Evolutionary conservation across 2,888 invertebrate species (phyloP).

Genomic region (Venusia cambrica): DNA sequence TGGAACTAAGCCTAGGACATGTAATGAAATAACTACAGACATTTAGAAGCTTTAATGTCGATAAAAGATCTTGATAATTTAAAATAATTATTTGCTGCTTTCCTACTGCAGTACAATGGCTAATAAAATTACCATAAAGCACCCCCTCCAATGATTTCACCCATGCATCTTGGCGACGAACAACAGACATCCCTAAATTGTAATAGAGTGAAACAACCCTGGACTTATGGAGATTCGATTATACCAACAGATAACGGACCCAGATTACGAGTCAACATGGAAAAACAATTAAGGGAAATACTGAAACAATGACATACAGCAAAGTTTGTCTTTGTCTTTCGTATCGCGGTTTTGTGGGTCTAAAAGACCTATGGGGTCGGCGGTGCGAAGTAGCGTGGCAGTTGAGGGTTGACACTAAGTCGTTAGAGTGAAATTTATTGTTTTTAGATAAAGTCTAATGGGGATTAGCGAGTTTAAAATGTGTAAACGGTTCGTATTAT

Average conservation of each 20-base stretch:
- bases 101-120: slow-evolving; percentile 24
- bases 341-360: slow-evolving; percentile 67
- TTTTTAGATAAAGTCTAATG: slow-evolving; percentile 68
- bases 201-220: slow-evolving; percentile 22
- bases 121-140: slow-evolving; percentile 34
- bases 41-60: too few species aligned
- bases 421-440: slow-evolving; percentile 67
- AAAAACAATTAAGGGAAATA: slow-evolving; percentile 77
- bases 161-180: slow-evolving; percentile 60
- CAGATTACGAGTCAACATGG: slow-evolving; percentile 69
- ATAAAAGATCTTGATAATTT: too few species aligned
- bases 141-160: slow-evolving; percentile 43
- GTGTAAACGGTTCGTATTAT: slow-evolving; percentile 31
- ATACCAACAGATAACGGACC: slow-evolving; percentile 61
- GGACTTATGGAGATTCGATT: slow-evolving; percentile 71
- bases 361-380: slow-evolving; percentile 43
- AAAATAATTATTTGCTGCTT: too few species aligned
- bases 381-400: slow-evolving; percentile 48
- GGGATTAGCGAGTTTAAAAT: slow-evolving; percentile 53
- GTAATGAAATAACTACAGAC: too few species aligned
- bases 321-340: slow-evolving; percentile 70
- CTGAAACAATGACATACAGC: slow-evolving; percentile 70
- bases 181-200: slow-evolving; percentile 42
- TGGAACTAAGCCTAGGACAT: too few species aligned
- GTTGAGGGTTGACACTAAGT: slow-evolving; percentile 62